Evolutionary conservation across 1,140 invertebrate species (phyloP), one percentile per base, ranked within the genome.

Genomic region (Condylostylus longicornis): DNA sequence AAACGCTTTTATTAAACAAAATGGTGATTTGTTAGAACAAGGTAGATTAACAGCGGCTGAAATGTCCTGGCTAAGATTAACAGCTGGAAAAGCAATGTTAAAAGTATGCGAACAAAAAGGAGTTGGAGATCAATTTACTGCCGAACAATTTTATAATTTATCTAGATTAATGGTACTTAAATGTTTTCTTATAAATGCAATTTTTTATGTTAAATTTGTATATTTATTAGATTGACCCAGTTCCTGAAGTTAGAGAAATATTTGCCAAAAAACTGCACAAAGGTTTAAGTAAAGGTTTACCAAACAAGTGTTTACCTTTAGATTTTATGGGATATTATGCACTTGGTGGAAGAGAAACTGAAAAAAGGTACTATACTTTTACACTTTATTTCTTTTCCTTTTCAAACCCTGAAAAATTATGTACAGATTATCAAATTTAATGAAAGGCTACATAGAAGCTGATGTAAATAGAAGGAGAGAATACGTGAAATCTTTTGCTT

Each of bases 241-340:
- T 90, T 34, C 73, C 76, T 32, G 77, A 93, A 72, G 91, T 97
- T 1, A 67, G 91, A 46, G 82, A 93, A 63, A 72, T 76, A 23
- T 96, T 98, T 64, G 75, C 85, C 6, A 66, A 71, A 7, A 97
- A 97, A 66, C 63, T 97, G 30, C 87, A 96, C 57, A 94, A 94
- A 70, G 87, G 87, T 33, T 63, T 71, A 32, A 66, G 74, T 6
- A 69, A 77, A 60, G 82, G 82, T 44, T 75, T 89, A 45, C 82
- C 83, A 15, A 79, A 83, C 46, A 84, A 84, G 60, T 88, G 84
- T 58, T 67, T 98, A 32, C 91, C 91, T 2, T 61, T 96, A 35
- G 89, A 96, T 63, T 98, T 96, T 64, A 94, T 98, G 88, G 88
- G 88, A 19, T 86, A 89, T 58, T 93, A 95, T 62, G 81, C 79